Base-by-base conservation (phyloP, 1,140 invertebrate species). In the Helicoverpa zea region DNA sequence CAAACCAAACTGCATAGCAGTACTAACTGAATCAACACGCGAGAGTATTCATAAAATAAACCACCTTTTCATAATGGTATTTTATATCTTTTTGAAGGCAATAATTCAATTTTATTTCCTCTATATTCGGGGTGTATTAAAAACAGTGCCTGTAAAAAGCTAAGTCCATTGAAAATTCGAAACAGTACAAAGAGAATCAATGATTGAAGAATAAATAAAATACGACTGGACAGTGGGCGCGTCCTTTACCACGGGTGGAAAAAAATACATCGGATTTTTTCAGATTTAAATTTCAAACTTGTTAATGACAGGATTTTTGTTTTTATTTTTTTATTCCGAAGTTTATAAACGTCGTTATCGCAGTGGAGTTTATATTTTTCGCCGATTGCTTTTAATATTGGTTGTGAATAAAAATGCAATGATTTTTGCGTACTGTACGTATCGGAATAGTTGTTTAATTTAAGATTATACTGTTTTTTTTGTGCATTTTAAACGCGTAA, bases 171-270 rank as follows among this genome's bases (percentile, higher is more conserved):
- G 68, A 72, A 79, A 77, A 80, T 73, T 80, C 47, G 29, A 23
- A 61, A 75, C 56, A 52, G 30, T 18, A 76, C 79, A 76, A 74
- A 80, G 72, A 13, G 72, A 81, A 75, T 76, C 72, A 81, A 64
- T 76, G 79, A 81, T 78, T 76, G 51, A 68, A 68, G 61, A 76
- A 74, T 79, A 78, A 66, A 79, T 47, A 63, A 73, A 72, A 52
- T 51, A n/a, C 49, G 72, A 64, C 29, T 59, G 61, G 35, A 76
- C 61, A 64, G 49, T 29, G 51, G 68, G 47, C 61, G 29, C 23
- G 43, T 54, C 30, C 61, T 18, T 47, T 78, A 47, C 23, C 43
- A 66, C 30, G 23, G 58, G 47, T 43, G 61, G 23, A 78, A 54
- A 66, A 23, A 78, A 66, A 66, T 18, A 49, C 51, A 2, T 43